Evolutionary conservation across 2,888 invertebrate genomes (phyloP).

Genomic region (Diachrysia chrysitis): DNA sequence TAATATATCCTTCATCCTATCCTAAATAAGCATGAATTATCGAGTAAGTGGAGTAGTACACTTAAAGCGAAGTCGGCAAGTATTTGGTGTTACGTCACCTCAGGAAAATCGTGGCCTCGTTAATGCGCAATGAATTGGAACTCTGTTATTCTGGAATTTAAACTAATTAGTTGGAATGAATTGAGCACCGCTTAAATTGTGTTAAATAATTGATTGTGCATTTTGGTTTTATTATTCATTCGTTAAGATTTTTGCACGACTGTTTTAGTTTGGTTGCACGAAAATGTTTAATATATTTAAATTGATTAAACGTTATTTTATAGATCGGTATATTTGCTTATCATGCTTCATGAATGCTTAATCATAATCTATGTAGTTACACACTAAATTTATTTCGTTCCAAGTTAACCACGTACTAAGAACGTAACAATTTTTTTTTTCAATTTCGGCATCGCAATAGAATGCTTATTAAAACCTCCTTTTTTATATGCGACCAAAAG

Average conservation of each 20-base stretch:
- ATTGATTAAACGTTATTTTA: too few species aligned
- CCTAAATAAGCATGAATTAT: neutral
- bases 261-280: neutral
- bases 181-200: neutral
- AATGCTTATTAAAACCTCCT: too few species aligned
- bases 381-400: too few species aligned
- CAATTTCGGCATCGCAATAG: too few species aligned
- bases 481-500: too few species aligned
- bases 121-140: constrained; percentile 11
- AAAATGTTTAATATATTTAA: too few species aligned
- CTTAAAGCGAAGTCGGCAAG: neutral
- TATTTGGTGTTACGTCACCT: neutral
- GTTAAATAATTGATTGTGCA: neutral
- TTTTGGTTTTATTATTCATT: constrained; percentile 1
- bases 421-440: too few species aligned
- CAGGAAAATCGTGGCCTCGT: constrained; percentile 2
- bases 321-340: too few species aligned
- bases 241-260: neutral
- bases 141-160: constrained; percentile 16
- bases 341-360: too few species aligned
- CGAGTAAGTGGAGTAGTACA: neutral
- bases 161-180: constrained; percentile 21
- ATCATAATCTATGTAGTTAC: too few species aligned
- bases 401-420: too few species aligned
- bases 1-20: neutral